Conservation (phyloP, 92 coral and sea anemone species). For the Heteractis magnifica region DNA sequence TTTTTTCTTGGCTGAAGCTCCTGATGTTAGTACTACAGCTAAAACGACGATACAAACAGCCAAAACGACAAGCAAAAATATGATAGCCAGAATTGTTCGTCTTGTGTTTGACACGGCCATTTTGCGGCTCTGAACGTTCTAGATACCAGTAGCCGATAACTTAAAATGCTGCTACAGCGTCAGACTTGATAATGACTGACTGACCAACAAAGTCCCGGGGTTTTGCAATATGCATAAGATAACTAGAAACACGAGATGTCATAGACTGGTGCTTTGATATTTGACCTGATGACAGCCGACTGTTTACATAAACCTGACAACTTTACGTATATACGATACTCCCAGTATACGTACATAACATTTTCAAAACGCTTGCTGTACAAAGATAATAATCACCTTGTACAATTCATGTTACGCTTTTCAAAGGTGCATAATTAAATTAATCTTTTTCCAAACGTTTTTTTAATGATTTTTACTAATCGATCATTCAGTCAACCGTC, state of each 20-base stretch:
- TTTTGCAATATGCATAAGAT: neutral
- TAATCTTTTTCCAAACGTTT: too few relatives aligned
- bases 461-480: too few relatives aligned
- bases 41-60: conserved; percentile 18
- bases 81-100: conserved; percentile 9
- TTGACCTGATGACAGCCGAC: neutral
- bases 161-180: neutral
- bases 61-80: conserved; percentile 24
- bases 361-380: too few relatives aligned
- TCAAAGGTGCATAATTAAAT: too few relatives aligned
- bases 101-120: conserved; percentile 28
- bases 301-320: neutral
- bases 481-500: too few relatives aligned
- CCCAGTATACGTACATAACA: too few relatives aligned
- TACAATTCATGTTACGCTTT: too few relatives aligned
- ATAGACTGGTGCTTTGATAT: neutral
- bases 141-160: neutral
- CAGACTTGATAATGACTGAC: neutral
- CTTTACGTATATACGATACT: too few relatives aligned
- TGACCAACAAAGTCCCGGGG: too few relatives aligned
- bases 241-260: neutral
- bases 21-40: conserved; percentile 9
- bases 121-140: neutral
- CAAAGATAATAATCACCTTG: too few relatives aligned
- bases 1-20: neutral